These are phyloP conservation scores for Rhagonycha lutea DNA, from an alignment of 2,888 invertebrate species.

Conservation along the genomic window DNA sequence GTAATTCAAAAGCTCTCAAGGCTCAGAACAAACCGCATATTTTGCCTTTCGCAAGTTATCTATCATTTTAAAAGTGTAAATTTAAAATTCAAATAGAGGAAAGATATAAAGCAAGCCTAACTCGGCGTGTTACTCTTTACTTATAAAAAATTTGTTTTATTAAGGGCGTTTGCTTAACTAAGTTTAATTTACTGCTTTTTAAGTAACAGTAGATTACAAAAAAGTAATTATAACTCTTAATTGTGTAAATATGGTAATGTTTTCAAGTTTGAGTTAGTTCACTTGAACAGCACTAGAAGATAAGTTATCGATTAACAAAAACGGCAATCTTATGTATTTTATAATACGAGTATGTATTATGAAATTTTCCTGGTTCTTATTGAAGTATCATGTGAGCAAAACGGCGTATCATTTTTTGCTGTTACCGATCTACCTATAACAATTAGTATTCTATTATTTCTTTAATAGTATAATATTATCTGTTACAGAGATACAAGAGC, in stretches of 20 bases:
- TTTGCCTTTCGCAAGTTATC: slow-evolving; percentile 21
- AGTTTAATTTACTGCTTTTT: background rate
- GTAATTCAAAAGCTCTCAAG: slow-evolving; percentile 21
- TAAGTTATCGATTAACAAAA: background rate
- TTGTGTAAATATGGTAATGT: background rate
- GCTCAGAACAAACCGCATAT: slow-evolving; percentile 20
- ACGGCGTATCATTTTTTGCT: background rate
- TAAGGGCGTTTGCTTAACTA: background rate
- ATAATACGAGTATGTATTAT: too few relatives aligned
- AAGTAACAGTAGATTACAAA: background rate
- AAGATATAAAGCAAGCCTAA: background rate
- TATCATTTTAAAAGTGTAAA: slow-evolving; percentile 21
- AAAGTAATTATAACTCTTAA: background rate
- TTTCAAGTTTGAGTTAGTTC: background rate
- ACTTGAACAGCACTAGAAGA: background rate
- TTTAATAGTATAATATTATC: too few relatives aligned
- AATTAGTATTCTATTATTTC: background rate
- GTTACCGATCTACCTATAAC: background rate
- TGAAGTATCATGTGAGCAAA: background rate
- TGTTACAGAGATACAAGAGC: too few relatives aligned
- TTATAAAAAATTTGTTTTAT: background rate
- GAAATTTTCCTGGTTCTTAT: background rate
- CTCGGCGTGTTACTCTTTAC: background rate
- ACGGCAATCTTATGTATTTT: background rate
- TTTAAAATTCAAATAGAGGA: slow-evolving; percentile 22